These are phyloP conservation scores for Gymnocheta viridis DNA, from an alignment of 2,888 invertebrate genomes.

Conservation along the genomic window DNA sequence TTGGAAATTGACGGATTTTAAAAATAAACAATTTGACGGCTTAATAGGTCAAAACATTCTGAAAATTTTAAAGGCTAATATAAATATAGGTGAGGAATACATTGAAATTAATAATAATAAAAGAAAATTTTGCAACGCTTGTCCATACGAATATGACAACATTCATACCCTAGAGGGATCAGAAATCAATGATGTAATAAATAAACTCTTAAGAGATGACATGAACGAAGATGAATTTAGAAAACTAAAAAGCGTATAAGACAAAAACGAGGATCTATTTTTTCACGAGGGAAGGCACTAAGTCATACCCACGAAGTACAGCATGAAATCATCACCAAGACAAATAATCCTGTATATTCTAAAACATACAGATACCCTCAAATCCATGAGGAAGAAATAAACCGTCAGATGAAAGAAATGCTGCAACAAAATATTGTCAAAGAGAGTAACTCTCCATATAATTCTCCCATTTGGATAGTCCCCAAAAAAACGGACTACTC, in stretches of 20 bases:
- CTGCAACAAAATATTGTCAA: too few relatives aligned
- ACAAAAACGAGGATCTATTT: background rate
- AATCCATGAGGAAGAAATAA: too few relatives aligned
- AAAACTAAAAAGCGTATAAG: background rate
- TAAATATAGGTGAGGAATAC: background rate
- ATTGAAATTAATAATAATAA: constrained; percentile 12
- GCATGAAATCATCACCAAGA: too few relatives aligned
- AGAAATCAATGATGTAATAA: background rate
- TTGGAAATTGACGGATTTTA: too few relatives aligned
- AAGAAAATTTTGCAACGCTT: constrained; percentile 11
- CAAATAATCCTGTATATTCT: too few relatives aligned
- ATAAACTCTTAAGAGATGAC: constrained; percentile 4
- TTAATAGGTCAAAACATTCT: constrained; percentile 12
- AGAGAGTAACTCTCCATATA: too few relatives aligned
- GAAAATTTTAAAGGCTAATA: background rate
- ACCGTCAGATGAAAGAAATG: too few relatives aligned
- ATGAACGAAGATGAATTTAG: background rate
- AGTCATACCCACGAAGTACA: too few relatives aligned
- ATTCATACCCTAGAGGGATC: background rate
- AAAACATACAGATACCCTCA: too few relatives aligned
- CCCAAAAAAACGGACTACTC: too few relatives aligned
- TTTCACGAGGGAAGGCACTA: background rate
- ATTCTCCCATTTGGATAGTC: too few relatives aligned
- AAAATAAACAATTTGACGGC: background rate
- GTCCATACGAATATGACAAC: background rate